phyloP scores from a whole-genome alignment of 2,888 invertebrate species.

The Himalopsyche anomala region DNA sequence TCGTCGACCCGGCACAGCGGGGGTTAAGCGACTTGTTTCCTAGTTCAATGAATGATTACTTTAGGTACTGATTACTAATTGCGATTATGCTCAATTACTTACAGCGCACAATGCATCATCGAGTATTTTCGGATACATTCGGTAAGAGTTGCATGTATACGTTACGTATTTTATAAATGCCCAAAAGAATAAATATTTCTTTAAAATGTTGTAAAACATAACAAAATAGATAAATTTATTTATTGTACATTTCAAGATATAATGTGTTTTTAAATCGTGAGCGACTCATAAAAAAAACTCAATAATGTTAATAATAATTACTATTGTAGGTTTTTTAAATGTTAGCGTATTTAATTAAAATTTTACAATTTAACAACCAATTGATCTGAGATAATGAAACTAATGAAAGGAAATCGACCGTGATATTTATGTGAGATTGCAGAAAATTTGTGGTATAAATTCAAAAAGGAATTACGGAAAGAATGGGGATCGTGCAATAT shows the following conservation, averaged over 20 bases:
- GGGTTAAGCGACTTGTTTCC: slow-evolving; percentile 41
- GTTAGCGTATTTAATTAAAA: slow-evolving; percentile 19
- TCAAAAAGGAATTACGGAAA: neutral
- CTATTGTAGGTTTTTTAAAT: neutral
- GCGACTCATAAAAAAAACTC: neutral
- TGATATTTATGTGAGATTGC: slow-evolving; percentile 38
- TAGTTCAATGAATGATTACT: slow-evolving; percentile 38
- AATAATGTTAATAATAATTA: slow-evolving; percentile 18
- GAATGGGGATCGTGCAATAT: neutral
- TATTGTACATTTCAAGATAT: neutral
- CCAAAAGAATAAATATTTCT: neutral
- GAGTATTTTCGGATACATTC: neutral
- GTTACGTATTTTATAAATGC: neutral
- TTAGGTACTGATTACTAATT: slow-evolving; percentile 31
- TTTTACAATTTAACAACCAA: slow-evolving; percentile 27
- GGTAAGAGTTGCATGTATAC: neutral
- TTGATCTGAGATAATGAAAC: slow-evolving; percentile 15
- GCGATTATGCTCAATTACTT: neutral
- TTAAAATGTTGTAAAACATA: neutral
- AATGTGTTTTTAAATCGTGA: slow-evolving; percentile 7
- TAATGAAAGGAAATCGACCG: slow-evolving; percentile 40
- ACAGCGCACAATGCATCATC: neutral
- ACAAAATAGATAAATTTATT: neutral
- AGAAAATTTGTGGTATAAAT: neutral
- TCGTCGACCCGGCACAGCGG: slow-evolving; percentile 20